Evolutionary conservation across 2,888 invertebrate species (phyloP), one percentile per base, ranked within the genome.

Genomic region (Julus scanicus): DNA sequence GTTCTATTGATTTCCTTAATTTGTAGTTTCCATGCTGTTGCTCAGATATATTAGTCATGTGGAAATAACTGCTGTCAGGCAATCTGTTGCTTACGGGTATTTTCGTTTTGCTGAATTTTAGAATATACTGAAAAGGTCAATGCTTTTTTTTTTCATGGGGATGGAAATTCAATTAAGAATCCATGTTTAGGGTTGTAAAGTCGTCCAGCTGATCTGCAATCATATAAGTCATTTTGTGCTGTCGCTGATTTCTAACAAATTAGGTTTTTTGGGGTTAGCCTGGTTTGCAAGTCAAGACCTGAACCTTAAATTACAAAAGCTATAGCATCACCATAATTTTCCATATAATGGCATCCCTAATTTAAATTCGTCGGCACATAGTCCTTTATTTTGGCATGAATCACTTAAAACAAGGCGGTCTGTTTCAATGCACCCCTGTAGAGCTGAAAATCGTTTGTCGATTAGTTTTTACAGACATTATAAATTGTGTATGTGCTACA

Each of bases 11-110:
- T 71, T 71, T 63, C 29, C 71, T 29, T 9, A 71, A 71, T 71
- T 71, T 71, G 71, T 11, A 71, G 71, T 71, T n/a, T 71, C 71
- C 71, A 71, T 71, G 71, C 71, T 71, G 71, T 71, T 71, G 71
- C 71, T 29, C 29, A 11, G 71, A 29, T 6, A 2, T 29, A 44
- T 20, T 71, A 71, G 71, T 29, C 71, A 29, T 71, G 71, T 9
- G 71, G 71, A 71, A 71, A 11, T 71, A 29, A 71, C 8, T 29
- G 71, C 29, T 71, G 71, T 71, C 29, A 29, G 71, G 29, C 20
- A 71, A 71, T 29, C 20, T n/a, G 20, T 20, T 63, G n/a, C 63
- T n/a, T 63, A 63, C 8, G 13, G 13, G n/a, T 3, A 63, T 63
- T 20, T 53, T 63, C 29, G 71, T 71, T 71, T 29, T 71, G 6